These are phyloP conservation scores for Drosophila serrata DNA, from an alignment of 1,140 invertebrate species.

Conservation along the genomic window DNA sequence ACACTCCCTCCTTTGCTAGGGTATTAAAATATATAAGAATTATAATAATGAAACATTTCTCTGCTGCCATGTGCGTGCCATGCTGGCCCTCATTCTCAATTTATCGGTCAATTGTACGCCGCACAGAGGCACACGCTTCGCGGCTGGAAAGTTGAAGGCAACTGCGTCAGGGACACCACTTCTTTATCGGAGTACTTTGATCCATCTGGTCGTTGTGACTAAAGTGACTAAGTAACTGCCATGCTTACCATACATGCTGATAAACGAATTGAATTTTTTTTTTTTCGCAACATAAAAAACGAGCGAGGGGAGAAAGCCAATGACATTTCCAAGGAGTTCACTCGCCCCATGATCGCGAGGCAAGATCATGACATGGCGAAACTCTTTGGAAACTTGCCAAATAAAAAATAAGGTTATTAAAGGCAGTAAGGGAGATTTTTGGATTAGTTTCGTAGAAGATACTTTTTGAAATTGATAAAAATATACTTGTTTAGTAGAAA, in stretches of 20 bases:
- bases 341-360: slow-evolving; percentile 53
- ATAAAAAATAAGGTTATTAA: slow-evolving; percentile 17
- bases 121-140: neutral
- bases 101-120: slow-evolving; percentile 58
- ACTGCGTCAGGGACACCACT: slow-evolving; percentile 53
- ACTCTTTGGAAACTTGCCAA: slow-evolving; percentile 45
- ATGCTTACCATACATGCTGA: slow-evolving; percentile 25
- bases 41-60: slow-evolving; percentile 34
- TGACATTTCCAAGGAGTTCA: slow-evolving; percentile 75
- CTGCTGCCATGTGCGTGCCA: slow-evolving; percentile 37
- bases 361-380: slow-evolving; percentile 60
- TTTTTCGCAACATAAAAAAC: slow-evolving; percentile 47
- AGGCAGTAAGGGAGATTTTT: neutral
- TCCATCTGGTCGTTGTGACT: slow-evolving; percentile 45
- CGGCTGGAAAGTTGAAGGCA: slow-evolving; percentile 48
- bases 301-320: slow-evolving; percentile 58
- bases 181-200: slow-evolving; percentile 58
- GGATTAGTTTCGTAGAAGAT: neutral
- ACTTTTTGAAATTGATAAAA: neutral
- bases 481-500: neutral
- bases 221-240: slow-evolving; percentile 45
- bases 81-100: slow-evolving; percentile 54
- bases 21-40: neutral
- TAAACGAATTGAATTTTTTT: slow-evolving; percentile 39
- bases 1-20: neutral